Evolutionary conservation across 1,140 invertebrate genomes (phyloP), one percentile per base, ranked within the genome.

Genomic region (Macrocentrus cingulum): DNA sequence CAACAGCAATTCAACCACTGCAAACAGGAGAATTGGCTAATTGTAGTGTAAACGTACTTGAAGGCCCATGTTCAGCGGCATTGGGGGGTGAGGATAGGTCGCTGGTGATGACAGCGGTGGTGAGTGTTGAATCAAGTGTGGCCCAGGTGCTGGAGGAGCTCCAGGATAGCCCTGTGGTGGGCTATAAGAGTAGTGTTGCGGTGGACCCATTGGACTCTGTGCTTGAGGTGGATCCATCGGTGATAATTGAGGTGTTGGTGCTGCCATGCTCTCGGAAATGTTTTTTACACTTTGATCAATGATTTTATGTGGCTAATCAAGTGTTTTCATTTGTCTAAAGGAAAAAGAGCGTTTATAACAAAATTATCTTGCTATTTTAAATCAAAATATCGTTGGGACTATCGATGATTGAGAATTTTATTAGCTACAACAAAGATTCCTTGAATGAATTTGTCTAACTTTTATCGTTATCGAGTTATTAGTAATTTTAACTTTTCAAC

Each of bases 141-240:
- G 74, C 25, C 77, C 76, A 22, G 74, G 77, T 13, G 81, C 78
- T 9, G 77, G 70, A 77, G 83, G 69, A 65, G n/a, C n/a, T n/a
- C n/a, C n/a, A n/a, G n/a, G n/a, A n/a, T 76, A 76, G 9, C 60
- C 66, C 56, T 82, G 81, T 59, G 87, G 88, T 3, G 88, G 87
- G 67, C 87, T 89, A 64, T 91, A 88, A 7, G 88, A 87, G 66
- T 81, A 78, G 63, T 80, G 80, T 15, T 88, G 88, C 8, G 90
- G 90, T 2, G 90, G 90, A 0, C 89, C 90, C 90, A 91, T 91
- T 1, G 90, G 90, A 67, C 89, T 91, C 13, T 90, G 89, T 1
- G 88, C 88, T 72, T 91, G 89, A 2, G 90, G 90, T 32, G 89
- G 89, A 54, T 90, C 89, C 90, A 91, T 91, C 16, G 90, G 90